Evolutionary conservation across 37 sponge, comb jelly and placozoan genomes (phyloP), one percentile per base, ranked within the genome.

Genomic region (Eunapius fragilis): DNA sequence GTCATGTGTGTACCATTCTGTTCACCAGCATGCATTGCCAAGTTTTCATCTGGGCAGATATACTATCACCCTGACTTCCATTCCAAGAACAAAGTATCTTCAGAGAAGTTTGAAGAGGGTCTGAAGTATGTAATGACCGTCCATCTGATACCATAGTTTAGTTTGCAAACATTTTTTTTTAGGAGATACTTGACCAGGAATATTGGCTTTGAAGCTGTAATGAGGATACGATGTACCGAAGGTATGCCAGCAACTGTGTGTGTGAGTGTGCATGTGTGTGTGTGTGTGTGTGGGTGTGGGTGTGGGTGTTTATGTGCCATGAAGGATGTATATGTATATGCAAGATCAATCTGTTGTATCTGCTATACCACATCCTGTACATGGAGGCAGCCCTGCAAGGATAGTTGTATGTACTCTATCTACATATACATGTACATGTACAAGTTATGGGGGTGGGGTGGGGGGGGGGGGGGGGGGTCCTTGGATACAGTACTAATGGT

Each of bases 131-230:
- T 67, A 30, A 22, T 23, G 2, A 19, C 31, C 2, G 0, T 37
- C 47, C 3, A 6, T 25, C 13, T 17, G 11, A 35, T 37, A 11
- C 2, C 78, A 76, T 77, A 6, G 41, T 41, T 41, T 41, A 75
- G 25, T 34, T 0, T 34, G 27, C 3, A 32, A 24, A 31, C 9
- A 47, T 84, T 27, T 12, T 70, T 36, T 41, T 67, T 70, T 37
- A 90, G 91, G 72, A 93, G 89, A 14, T 98, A 98, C 81, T 72
- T 98, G 67, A 95, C 94, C 5, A 76, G 99, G 35, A 89, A 87
- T 67, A 91, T 98, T 74, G 99, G 97, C 24, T 98, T 95, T 88
- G 99, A 98, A 80, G 97, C 99, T 75, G 97, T 98, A 0, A 95
- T 98, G 94, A 79, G 99, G 83, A 92, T 98, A 31, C 90, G 99